Evolutionary conservation across 2,888 invertebrate genomes (phyloP).

Genomic region (Ennomos erosarius): DNA sequence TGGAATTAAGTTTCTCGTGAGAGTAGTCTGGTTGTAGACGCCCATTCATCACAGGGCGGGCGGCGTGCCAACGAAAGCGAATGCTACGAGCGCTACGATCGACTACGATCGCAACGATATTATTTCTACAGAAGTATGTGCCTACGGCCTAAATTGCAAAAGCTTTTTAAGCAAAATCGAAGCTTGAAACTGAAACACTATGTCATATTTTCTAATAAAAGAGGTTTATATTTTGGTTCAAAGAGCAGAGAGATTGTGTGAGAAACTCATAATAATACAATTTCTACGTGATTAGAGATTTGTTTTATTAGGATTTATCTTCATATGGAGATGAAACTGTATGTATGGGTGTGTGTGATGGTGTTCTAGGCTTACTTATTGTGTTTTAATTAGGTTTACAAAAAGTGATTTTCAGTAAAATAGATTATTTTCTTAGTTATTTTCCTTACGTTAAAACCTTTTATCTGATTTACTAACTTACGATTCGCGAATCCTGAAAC

Average conservation of each 20-base stretch:
- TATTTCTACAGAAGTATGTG: slow-evolving; percentile 11
- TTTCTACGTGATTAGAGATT: slow-evolving; percentile 23
- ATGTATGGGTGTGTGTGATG: too few species aligned
- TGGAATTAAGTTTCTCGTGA: slow-evolving; percentile 67
- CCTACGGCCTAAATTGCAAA: slow-evolving; percentile 9
- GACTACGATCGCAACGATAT: slow-evolving; percentile 20
- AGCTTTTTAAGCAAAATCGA: slow-evolving; percentile 5
- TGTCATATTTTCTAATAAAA: not conserved
- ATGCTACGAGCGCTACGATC: slow-evolving; percentile 52
- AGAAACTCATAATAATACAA: slow-evolving; percentile 12
- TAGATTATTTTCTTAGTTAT: too few species aligned
- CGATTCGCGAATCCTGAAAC: not conserved
- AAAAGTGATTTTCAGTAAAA: too few species aligned
- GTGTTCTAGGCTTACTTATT: not conserved
- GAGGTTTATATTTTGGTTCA: not conserved
- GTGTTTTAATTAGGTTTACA: not conserved
- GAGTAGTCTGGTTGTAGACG: slow-evolving; percentile 73
- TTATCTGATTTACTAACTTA: too few species aligned
- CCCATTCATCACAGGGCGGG: slow-evolving; percentile 73
- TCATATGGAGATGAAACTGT: not conserved
- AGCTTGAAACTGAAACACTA: not conserved
- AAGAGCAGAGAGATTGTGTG: not conserved
- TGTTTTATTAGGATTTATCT: slow-evolving; percentile 29
- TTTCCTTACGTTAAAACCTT: too few species aligned
- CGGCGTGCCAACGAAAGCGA: slow-evolving; percentile 77